Conservation (phyloP, 2,888 invertebrate species). For the Listrodromus nycthemerus region DNA sequence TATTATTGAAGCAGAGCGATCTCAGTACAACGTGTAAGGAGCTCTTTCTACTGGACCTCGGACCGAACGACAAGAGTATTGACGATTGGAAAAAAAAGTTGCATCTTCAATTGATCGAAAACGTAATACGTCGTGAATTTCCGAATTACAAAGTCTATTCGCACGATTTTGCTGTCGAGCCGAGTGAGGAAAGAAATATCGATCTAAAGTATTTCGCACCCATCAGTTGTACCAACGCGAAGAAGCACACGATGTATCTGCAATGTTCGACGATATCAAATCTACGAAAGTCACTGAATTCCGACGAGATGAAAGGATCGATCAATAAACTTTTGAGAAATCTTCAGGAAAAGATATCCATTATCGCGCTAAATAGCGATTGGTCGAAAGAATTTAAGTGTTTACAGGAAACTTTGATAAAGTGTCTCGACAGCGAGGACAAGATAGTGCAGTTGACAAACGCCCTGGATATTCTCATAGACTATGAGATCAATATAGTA, state of each 20-base stretch:
- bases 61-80: background rate
- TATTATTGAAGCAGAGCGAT: background rate
- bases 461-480: slow-evolving; percentile 18
- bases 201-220: background rate
- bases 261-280: background rate
- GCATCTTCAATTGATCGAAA: slow-evolving; percentile 7
- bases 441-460: slow-evolving; percentile 16
- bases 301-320: background rate
- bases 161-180: background rate
- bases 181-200: background rate
- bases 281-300: background rate
- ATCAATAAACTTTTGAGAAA: background rate
- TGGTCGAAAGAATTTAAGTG: background rate
- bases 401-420: background rate
- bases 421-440: slow-evolving; percentile 14
- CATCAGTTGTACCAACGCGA: background rate
- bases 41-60: background rate
- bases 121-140: background rate
- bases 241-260: background rate
- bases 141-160: background rate
- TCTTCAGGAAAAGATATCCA: background rate
- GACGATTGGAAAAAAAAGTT: slow-evolving; percentile 14
- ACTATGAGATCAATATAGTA: slow-evolving; percentile 15
- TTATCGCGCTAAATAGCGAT: background rate
- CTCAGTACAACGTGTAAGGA: background rate